Evolutionary conservation across 1,140 invertebrate species (phyloP).

Genomic region (Protaetia brevitarsis): DNA sequence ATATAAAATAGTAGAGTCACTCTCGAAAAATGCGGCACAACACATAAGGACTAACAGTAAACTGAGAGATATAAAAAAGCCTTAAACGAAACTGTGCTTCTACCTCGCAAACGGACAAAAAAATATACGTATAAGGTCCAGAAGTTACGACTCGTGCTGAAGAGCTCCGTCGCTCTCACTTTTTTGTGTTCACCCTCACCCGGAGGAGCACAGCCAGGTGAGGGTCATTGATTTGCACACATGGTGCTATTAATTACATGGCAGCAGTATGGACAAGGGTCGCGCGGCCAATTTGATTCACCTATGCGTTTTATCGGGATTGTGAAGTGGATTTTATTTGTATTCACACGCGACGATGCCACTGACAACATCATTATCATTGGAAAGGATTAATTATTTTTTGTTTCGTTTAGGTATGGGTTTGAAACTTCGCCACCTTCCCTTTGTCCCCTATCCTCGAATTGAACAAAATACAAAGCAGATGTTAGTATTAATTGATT

Average conservation of each 20-base stretch:
- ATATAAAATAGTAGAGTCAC: background rate
- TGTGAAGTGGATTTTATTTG: slow-evolving; percentile 21
- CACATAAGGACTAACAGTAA: background rate
- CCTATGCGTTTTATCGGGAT: slow-evolving; percentile 24
- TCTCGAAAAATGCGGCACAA: background rate
- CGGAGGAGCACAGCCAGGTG: slow-evolving; percentile 31
- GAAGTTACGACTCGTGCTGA: background rate
- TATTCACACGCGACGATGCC: slow-evolving; percentile 24
- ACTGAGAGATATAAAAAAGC: background rate
- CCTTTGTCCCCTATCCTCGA: background rate
- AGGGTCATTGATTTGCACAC: slow-evolving; percentile 36
- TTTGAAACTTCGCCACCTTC: background rate
- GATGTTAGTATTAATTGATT: background rate
- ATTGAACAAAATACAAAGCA: slow-evolving; percentile 6
- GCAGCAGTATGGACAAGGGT: slow-evolving; percentile 25
- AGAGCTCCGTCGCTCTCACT: slow-evolving; percentile 1
- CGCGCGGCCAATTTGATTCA: slow-evolving; percentile 28
- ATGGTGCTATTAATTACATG: slow-evolving; percentile 39
- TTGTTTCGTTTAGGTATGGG: slow-evolving; percentile 6
- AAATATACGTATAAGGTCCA: background rate
- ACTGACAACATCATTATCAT: slow-evolving; percentile 24
- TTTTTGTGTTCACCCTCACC: slow-evolving; percentile 15
- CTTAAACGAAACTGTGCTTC: background rate
- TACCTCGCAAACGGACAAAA: background rate
- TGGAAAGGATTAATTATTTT: slow-evolving; percentile 24